These are phyloP conservation scores for Donacobius atricapilla DNA, from an alignment of 2,113 vertebrate species.

Conservation along the genomic window DNA sequence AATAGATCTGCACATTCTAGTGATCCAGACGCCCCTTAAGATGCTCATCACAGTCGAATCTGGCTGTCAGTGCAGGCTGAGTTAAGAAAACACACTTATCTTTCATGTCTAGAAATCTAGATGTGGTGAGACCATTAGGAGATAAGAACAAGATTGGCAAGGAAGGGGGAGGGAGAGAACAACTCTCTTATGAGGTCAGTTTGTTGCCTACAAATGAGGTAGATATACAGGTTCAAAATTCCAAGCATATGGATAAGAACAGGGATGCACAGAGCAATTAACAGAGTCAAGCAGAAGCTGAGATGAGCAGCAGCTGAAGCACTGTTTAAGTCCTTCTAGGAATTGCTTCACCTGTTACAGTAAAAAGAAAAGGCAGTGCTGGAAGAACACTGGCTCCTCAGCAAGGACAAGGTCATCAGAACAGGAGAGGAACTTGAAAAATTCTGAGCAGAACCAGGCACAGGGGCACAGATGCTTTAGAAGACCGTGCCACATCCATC, in stretches of 20 bases:
- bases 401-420: not conserved
- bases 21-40: not conserved
- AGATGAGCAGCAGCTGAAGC: constrained; percentile 31
- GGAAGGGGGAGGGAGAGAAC: not conserved
- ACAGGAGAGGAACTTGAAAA: not conserved
- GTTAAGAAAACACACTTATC: not conserved
- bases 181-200: not conserved
- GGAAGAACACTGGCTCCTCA: not conserved
- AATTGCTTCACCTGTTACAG: constrained; percentile 32
- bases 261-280: constrained; percentile 57
- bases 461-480: not conserved
- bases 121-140: not conserved
- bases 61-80: not conserved
- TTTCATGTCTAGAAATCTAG: not conserved
- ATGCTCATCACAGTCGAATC: not conserved
- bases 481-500: not conserved
- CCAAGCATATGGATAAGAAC: constrained; percentile 44
- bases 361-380: not conserved
- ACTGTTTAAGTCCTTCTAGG: constrained; percentile 36
- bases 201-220: not conserved
- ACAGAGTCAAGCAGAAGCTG: constrained; percentile 35
- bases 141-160: not conserved
- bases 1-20: not conserved
- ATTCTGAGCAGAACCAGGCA: not conserved
- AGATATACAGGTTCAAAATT: constrained; percentile 18